Evolutionary conservation across 2,113 vertebrate genomes (phyloP).

Genomic region (Atractosteus spatula): DNA sequence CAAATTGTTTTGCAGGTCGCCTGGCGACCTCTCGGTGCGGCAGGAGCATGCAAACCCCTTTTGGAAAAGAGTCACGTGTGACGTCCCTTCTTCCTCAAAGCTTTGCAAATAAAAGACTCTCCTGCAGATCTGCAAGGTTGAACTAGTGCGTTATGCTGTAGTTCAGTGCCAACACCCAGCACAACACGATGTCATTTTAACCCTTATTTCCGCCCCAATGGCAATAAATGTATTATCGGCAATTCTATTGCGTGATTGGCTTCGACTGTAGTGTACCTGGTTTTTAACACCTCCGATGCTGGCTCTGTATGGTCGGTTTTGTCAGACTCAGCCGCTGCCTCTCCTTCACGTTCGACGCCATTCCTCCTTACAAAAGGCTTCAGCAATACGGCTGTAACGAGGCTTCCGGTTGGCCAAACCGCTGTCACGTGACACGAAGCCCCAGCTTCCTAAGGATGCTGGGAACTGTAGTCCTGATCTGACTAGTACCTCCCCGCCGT

Average conservation of each 20-base stretch:
- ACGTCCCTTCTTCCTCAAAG: too few species aligned
- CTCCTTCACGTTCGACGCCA: conserved; percentile 61
- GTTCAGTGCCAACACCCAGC: too few species aligned
- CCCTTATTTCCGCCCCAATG: background rate
- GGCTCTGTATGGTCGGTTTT: conserved; percentile 44
- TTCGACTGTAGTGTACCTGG: conserved; percentile 15
- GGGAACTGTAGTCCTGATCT: conserved; percentile 43
- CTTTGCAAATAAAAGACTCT: conserved; percentile 1
- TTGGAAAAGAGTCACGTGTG: too few species aligned
- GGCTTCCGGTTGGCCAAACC: conserved; percentile 46
- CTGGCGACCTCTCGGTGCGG: too few species aligned
- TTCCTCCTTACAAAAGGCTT: conserved; percentile 66
- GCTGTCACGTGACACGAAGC: conserved; percentile 34
- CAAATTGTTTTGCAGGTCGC: too few species aligned
- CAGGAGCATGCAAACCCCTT: too few species aligned
- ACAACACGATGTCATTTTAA: background rate
- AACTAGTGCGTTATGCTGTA: too few species aligned
- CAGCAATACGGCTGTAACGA: conserved; percentile 66
- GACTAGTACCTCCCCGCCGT: too few species aligned
- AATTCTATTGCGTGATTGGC: background rate
- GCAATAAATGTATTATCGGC: background rate
- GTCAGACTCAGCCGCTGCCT: conserved; percentile 35
- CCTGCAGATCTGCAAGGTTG: too few species aligned
- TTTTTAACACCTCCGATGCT: conserved; percentile 36
- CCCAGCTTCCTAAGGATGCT: background rate